Evolutionary conservation across 2,888 invertebrate species (phyloP), one percentile per base, ranked within the genome.

Genomic region (Branchinecta sandiegonensis): DNA sequence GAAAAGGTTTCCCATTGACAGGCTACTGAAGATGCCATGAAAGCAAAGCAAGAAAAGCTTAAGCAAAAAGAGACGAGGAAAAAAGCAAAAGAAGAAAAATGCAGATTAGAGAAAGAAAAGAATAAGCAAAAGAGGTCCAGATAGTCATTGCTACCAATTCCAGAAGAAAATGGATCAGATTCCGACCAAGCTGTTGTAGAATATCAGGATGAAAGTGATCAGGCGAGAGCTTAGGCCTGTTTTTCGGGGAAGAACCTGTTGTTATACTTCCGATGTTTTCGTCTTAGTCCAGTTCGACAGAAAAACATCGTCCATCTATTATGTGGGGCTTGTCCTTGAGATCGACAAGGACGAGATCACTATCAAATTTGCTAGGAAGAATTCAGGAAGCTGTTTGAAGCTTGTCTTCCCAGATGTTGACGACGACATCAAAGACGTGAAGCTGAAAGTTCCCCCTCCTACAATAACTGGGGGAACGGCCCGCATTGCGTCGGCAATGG

Each of bases 191-290:
- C 8, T 8, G 56, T 56, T 14, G 14, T 14, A 56, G 7, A 56
- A 56, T 56, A 56, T 56, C 56, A 56, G 56, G 1, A 56, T 56
- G 56, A 56, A 56, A 56, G 56, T 56, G 56, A 56, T 56, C 56
- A 14, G 56, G 8, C 9, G 56, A 56, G 8, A 56, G 7, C 14
- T 23, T 23, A 23, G 23, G 23, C 23, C 14, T 56, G 1, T 1
- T 8, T 8, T 56, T 56, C 8, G 56, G 9, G 8, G 56, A 56
- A 56, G 56, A 56, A 9, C 56, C 56, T 7, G 56, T 56, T 56
- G 56, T 3, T 2, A 23, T 23, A 23, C 23, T 23, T 23, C 3
- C 23, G 23, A 23, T 23, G 23, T 2, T 23, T 23, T 23, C 23
- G 23, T 23, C 23, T 23, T 23, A 23, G 23, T 23, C 23, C 23